Evolutionary conservation across 2,797 vertebrate genomes (phyloP).

Genomic region (Peromyscus aztecus): DNA sequence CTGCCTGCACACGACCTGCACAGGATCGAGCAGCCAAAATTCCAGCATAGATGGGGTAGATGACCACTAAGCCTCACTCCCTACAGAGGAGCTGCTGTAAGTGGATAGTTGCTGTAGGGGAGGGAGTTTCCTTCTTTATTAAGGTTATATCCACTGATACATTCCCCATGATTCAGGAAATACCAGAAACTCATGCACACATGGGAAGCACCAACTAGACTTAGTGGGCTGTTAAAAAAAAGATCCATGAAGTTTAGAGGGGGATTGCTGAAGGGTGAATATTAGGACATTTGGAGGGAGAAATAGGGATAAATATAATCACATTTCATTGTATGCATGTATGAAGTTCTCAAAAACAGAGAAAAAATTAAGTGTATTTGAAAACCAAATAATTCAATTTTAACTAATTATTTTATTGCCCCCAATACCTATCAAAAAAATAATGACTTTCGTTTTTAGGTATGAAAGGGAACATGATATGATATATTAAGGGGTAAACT

Average conservation of each 20-base stretch:
- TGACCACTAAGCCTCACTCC: not conserved
- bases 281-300: not conserved
- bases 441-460: constrained; percentile 2
- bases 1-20: not conserved
- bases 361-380: not conserved
- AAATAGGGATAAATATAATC: not conserved
- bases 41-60: not conserved
- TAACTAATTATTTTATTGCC: constrained; percentile 34
- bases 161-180: not conserved
- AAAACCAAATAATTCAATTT: constrained; percentile 60
- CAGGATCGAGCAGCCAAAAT: not conserved
- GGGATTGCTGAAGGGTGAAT: not conserved
- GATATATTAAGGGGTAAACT: constrained; percentile 55
- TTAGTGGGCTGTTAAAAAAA: not conserved
- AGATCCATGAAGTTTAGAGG: not conserved
- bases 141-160: not conserved
- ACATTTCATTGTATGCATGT: not conserved
- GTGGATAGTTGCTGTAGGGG: not conserved
- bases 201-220: not conserved
- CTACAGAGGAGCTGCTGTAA: not conserved
- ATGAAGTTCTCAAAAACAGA: not conserved
- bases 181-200: not conserved
- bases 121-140: not conserved
- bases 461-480: not conserved
- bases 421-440: not conserved